Evolutionary conservation across 1,140 invertebrate species (phyloP).

Genomic region (Euura saliciscinereae): DNA sequence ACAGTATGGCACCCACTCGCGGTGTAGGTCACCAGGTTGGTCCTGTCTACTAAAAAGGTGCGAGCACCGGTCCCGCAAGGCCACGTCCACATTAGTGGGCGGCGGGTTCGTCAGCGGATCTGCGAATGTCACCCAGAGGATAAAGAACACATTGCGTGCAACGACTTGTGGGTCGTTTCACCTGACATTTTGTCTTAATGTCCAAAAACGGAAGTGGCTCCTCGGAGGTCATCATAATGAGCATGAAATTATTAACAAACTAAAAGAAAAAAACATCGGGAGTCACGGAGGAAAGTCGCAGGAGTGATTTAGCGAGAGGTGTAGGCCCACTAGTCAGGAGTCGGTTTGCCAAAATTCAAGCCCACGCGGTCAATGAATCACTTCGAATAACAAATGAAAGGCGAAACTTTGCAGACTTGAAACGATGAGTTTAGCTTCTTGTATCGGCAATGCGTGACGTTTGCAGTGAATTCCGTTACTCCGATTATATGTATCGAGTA

Average conservation of each 20-base stretch:
- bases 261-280: too few species aligned
- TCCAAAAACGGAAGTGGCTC: too few species aligned
- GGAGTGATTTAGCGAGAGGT: neutral
- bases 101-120: too few species aligned
- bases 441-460: neutral
- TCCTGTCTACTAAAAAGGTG: constrained; percentile 34
- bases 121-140: too few species aligned
- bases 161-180: too few species aligned
- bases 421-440: neutral
- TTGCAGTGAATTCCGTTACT: constrained; percentile 2
- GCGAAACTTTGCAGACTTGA: neutral
- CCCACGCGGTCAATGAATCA: neutral
- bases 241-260: too few species aligned
- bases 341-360: neutral
- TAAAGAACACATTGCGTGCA: too few species aligned
- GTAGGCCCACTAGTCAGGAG: too few species aligned
- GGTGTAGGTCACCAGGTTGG: constrained; percentile 34
- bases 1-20: constrained; percentile 21
- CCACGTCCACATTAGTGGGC: constrained; percentile 25
- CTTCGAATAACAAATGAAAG: neutral
- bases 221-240: too few species aligned
- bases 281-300: too few species aligned
- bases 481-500: constrained; percentile 7
- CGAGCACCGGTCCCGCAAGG: constrained; percentile 27
- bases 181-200: too few species aligned